Base-by-base conservation (phyloP, 2,888 invertebrate species). In the Eurytoma californica region DNA sequence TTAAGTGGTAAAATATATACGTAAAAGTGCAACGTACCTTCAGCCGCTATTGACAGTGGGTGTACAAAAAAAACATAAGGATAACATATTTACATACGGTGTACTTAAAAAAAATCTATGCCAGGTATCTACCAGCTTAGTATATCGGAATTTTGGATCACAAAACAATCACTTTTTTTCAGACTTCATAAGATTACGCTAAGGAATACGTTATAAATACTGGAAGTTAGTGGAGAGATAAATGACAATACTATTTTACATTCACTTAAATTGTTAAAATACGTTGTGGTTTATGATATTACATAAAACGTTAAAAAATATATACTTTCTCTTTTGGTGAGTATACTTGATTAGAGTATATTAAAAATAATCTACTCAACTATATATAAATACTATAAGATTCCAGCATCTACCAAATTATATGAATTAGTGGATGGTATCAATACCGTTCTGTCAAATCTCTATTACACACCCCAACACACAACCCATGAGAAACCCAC, bases 21-120 rank as follows among this genome's bases (percentile, higher is more conserved):
- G 53, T 60, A 73, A 72, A 72, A 67, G 65, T 73, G 51, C 67
- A 57, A 72, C 78, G 28, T 79, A 79, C 79, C 70, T 79, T 70
- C 49, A 57, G 72, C 72, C 60, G 73, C 78, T 58, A 74, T 57
- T 20, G 20, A 53, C 39, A 58, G 14, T 65, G 13, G 39, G 12
- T 63, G 18, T 3, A 47, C 47, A 63, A 63, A 63, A 20, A 55
- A 73, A 78, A 63, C 67, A 24, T 30, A 55, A 55, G 28, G 24
- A 60, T 72, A 55, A 60, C 9, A 57, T 68, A 61, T 39, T 39
- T 47, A 60, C 28, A 67, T 30, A 61, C 57, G 39, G 55, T 63
- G 63, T 47, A 68, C 72, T 39, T 39, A 73, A 61, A 68, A 18
- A 16, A 63, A 53, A 47, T 3, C 47, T 13, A n/a, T 28, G 18